Percentiles rank a stretch among this genome's conserved stretches.
Evolutionary conservation across 2,797 vertebrate genomes (phyloP).

Genomic region (Anabas testudineus): DNA sequence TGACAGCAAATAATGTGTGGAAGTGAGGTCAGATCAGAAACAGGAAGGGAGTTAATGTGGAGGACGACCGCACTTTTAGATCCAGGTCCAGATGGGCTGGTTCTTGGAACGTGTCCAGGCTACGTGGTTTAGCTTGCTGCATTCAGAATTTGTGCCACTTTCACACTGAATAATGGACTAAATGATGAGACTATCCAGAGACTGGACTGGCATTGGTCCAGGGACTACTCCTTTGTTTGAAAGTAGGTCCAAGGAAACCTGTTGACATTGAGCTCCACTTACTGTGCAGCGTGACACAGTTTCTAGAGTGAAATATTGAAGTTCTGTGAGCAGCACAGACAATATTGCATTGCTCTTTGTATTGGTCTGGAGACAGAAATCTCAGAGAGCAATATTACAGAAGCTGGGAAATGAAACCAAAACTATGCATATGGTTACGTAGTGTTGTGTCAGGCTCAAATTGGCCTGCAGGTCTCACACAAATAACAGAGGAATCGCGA

Average conservation of each 20-base stretch:
- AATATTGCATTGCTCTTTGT: background rate
- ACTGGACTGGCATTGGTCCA: background rate
- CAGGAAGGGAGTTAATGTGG: too few species aligned
- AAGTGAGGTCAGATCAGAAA: too few species aligned
- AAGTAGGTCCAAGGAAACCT: background rate
- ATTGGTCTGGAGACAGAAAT: too few species aligned
- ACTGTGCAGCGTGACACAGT: background rate
- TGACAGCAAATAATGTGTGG: background rate
- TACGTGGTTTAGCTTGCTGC: too few species aligned
- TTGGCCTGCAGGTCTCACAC: background rate
- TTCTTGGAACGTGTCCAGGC: too few species aligned
- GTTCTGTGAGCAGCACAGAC: background rate
- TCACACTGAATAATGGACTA: background rate
- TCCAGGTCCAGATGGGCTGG: too few species aligned
- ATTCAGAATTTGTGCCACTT: background rate
- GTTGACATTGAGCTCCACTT: background rate
- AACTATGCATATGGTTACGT: background rate
- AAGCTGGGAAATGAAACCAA: background rate
- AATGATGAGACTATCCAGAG: background rate
- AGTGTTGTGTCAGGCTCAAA: constrained; percentile 14
- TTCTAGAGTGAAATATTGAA: background rate
- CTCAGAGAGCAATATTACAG: background rate
- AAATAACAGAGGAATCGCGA: constrained; percentile 17
- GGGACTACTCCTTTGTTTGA: background rate
- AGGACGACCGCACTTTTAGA: too few species aligned